These are phyloP conservation scores for Antheraea yamamai DNA, from an alignment of 2,888 invertebrate genomes.

Conservation along the genomic window DNA sequence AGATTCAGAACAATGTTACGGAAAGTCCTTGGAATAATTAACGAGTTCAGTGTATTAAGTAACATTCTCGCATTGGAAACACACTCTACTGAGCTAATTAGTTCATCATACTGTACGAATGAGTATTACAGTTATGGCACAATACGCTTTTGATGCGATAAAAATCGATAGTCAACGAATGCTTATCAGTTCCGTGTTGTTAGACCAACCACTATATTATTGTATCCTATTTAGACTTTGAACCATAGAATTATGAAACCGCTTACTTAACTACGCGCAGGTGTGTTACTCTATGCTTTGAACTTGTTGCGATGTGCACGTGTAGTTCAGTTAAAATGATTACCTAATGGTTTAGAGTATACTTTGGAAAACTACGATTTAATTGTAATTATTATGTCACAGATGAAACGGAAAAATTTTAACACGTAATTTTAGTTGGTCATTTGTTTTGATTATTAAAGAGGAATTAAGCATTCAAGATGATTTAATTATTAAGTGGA, in stretches of 20 bases:
- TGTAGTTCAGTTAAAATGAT: not conserved
- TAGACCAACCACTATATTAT: not conserved
- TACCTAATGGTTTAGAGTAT: not conserved
- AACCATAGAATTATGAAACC: no score
- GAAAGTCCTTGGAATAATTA: constrained; percentile 13
- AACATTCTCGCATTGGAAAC: constrained; percentile 7
- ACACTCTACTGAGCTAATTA: constrained; percentile 19
- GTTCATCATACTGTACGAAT: constrained; percentile 15
- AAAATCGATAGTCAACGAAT: not conserved
- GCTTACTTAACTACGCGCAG: no score
- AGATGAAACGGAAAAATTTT: no score
- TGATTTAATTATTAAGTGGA: no score
- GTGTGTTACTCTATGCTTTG: no score
- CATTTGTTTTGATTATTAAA: no score
- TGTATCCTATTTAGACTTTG: not conserved
- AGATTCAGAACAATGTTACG: not conserved
- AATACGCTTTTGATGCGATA: constrained; percentile 5
- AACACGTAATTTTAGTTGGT: no score
- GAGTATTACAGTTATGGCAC: constrained; percentile 13
- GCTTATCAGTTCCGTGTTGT: not conserved
- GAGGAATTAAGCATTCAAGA: no score
- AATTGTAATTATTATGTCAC: no score
- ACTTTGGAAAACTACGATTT: no score
- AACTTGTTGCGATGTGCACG: not conserved
- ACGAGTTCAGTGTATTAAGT: constrained; percentile 12